phyloP scores from a whole-genome alignment of 2,888 invertebrate genomes.

The Melanotus villosus region DNA sequence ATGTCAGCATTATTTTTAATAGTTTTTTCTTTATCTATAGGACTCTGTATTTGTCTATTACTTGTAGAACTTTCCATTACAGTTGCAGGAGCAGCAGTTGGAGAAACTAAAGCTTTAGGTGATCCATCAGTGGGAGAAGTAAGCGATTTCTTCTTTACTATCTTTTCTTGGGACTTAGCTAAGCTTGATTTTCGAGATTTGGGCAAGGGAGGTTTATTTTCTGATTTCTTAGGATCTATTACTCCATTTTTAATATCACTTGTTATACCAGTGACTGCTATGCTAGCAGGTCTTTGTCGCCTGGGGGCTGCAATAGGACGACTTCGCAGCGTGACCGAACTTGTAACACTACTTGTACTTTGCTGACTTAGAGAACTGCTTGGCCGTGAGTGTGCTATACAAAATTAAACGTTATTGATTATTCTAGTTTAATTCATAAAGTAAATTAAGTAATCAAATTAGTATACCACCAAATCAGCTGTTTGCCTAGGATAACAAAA shows the following conservation, averaged over 20 bases:
- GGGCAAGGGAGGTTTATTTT: conserved; percentile 70
- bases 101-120: conserved; percentile 52
- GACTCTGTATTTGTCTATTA: conserved; percentile 8
- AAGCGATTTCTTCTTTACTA: conserved; percentile 50
- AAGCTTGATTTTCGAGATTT: conserved; percentile 65
- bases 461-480: background rate
- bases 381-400: conserved; percentile 81
- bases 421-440: background rate
- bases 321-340: conserved; percentile 72
- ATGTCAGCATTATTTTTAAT: conserved; percentile 2
- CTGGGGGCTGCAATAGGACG: conserved; percentile 75
- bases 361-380: conserved; percentile 88
- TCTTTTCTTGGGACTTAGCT: conserved; percentile 56
- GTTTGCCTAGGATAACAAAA: background rate
- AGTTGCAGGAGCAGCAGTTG: conserved; percentile 39
- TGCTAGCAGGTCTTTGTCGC: conserved; percentile 85
- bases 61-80: conserved; percentile 27
- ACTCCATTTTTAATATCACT: conserved; percentile 56
- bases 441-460: background rate
- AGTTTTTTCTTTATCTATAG: conserved; percentile 27
- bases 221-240: conserved; percentile 58
- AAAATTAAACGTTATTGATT: conserved; percentile 20
- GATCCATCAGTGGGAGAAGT: conserved; percentile 54
- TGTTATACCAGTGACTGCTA: conserved; percentile 88
- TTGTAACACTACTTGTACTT: conserved; percentile 75